phyloP scores from a whole-genome alignment of 1,140 invertebrate genomes.

The Drosophila watanabei region DNA sequence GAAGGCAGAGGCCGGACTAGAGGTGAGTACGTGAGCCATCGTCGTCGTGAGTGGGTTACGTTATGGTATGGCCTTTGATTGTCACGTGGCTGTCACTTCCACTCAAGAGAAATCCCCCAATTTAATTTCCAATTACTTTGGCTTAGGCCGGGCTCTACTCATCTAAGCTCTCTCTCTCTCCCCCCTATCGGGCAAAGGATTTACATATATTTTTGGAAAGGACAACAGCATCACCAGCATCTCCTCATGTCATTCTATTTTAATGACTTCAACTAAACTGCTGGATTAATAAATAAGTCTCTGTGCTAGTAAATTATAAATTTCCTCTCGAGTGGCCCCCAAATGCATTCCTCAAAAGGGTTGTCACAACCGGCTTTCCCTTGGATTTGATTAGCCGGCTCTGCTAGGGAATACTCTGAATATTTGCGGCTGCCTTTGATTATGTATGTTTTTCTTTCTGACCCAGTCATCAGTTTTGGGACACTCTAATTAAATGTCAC shows the following conservation, averaged over 20 bases:
- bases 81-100: conserved; percentile 44
- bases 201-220: conserved; percentile 46
- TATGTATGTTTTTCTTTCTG: conserved; percentile 8
- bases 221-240: not conserved
- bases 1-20: not conserved
- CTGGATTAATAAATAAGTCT: conserved; percentile 50
- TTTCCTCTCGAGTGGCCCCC: not conserved
- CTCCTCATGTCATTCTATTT: conserved; percentile 11
- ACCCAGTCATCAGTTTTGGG: conserved; percentile 52
- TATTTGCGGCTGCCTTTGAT: conserved; percentile 16
- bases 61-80: conserved; percentile 33
- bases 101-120: conserved; percentile 51
- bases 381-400: conserved; percentile 44
- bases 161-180: conserved; percentile 7
- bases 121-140: conserved; percentile 69
- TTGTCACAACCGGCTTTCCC: conserved; percentile 11
- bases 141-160: conserved; percentile 30
- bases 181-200: conserved; percentile 16
- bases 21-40: conserved; percentile 22
- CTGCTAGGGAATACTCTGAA: not conserved
- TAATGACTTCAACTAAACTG: conserved; percentile 58
- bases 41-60: conserved; percentile 16
- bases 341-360: conserved; percentile 15
- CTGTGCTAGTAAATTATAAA: conserved; percentile 36
- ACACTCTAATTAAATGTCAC: conserved; percentile 65